Percentiles rank a stretch among this genome's conserved stretches.
These are phyloP conservation scores for Avahi laniger DNA, from an alignment of 2,797 vertebrate genomes.

Conservation along the genomic window DNA sequence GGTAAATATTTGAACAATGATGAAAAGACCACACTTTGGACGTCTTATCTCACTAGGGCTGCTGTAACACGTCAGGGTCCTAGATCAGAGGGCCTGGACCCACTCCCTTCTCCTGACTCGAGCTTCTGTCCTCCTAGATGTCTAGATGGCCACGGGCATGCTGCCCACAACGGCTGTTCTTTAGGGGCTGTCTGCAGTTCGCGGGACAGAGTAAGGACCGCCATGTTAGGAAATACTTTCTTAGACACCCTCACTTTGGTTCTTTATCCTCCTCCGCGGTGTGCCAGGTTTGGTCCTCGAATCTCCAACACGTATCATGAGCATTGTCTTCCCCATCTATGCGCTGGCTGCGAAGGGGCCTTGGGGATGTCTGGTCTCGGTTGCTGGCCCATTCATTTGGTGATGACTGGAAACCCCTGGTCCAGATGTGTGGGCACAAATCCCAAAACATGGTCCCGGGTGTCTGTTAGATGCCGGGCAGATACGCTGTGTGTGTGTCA, in stretches of 20 bases:
- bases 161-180: no score
- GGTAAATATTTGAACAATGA: neutral
- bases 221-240: neutral
- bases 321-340: neutral
- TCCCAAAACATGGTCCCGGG: neutral
- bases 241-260: no score
- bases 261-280: neutral
- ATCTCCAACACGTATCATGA: neutral
- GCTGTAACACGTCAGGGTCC: no score
- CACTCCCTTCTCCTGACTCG: no score
- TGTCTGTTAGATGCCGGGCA: neutral
- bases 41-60: neutral
- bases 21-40: neutral
- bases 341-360: neutral
- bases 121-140: neutral
- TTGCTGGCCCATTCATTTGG: neutral
- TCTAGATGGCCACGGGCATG: rapidly evolving
- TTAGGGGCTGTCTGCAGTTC: neutral
- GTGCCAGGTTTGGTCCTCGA: neutral
- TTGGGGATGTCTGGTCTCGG: neutral
- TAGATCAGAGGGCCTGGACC: neutral
- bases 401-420: neutral
- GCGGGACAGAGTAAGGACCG: neutral
- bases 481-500: neutral
- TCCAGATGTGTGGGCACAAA: neutral